Conservation (phyloP, 2,888 invertebrate genomes). For the Asteroscopus sphinx region DNA sequence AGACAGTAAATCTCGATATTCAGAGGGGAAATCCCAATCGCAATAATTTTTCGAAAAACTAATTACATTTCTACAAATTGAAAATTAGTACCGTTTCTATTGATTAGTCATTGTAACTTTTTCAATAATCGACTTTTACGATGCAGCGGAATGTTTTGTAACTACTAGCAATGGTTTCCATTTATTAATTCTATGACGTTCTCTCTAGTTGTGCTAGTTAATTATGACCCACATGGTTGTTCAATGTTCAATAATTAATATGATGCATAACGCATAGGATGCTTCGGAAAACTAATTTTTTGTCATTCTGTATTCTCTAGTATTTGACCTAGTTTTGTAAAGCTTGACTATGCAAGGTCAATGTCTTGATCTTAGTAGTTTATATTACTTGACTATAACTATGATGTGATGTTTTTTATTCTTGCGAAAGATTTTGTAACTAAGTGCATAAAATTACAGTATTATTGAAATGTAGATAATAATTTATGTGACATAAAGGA, state of each 20-base stretch:
- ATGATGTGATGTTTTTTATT: too few relatives aligned
- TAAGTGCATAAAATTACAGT: too few relatives aligned
- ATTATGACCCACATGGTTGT: conserved; percentile 8
- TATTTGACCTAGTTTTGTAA: conserved; percentile 5
- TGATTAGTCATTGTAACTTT: conserved; percentile 30
- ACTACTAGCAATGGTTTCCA: conserved; percentile 11
- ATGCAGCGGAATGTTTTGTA: conserved; percentile 19
- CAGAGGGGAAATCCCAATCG: conserved; percentile 21
- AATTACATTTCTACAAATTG: conserved; percentile 32
- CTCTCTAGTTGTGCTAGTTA: background rate
- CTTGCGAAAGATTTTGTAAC: too few relatives aligned
- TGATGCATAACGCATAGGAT: too few relatives aligned
- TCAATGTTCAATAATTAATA: conserved; percentile 35
- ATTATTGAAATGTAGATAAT: too few relatives aligned
- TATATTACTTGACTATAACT: too few relatives aligned
- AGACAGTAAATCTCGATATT: background rate
- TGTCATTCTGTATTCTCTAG: conserved; percentile 20
- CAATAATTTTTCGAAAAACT: background rate
- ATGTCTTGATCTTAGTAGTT: too few relatives aligned
- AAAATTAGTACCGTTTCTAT: conserved; percentile 17
- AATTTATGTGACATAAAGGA: too few relatives aligned
- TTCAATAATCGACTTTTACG: conserved; percentile 13
- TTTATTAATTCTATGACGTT: conserved; percentile 38
- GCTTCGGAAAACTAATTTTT: too few relatives aligned
- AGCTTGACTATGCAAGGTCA: too few relatives aligned